Percentiles rank a stretch among this genome's conserved stretches.
Evolutionary conservation across 1,140 invertebrate species (phyloP).

Genomic region (Oncopodura yosiiana): DNA sequence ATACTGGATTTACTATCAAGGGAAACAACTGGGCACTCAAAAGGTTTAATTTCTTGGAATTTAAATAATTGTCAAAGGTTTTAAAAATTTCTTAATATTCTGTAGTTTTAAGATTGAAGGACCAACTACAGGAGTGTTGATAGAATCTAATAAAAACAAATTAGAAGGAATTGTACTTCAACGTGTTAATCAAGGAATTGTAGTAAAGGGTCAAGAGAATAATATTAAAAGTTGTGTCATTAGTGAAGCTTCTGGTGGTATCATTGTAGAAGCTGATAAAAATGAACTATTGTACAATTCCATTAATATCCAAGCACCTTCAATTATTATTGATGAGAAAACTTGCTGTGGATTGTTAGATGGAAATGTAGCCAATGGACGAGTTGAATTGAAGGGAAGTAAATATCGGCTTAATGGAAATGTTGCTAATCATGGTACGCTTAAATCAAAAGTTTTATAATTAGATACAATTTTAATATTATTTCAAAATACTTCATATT

Average conservation of each 20-base stretch:
- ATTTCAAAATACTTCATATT: too few relatives aligned
- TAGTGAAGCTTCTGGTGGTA: conserved; percentile 29
- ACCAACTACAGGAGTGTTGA: conserved; percentile 21
- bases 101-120: conserved; percentile 30
- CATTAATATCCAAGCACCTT: conserved; percentile 32
- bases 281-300: conserved; percentile 30
- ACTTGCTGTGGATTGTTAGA: conserved; percentile 30
- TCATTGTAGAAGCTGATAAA: conserved; percentile 25
- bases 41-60: too few relatives aligned
- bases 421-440: conserved; percentile 34
- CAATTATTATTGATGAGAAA: conserved; percentile 24
- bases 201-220: conserved; percentile 26
- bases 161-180: conserved; percentile 30
- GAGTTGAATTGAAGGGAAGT: conserved; percentile 27
- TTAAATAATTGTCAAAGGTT: too few relatives aligned
- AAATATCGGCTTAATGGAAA: conserved; percentile 26
- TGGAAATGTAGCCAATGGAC: conserved; percentile 33
- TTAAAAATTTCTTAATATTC: too few relatives aligned
- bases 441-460: too few relatives aligned
- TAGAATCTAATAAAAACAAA: conserved; percentile 22
- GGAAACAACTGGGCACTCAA: conserved; percentile 32
- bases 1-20: conserved; percentile 17
- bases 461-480: too few relatives aligned
- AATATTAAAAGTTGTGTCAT: conserved; percentile 32
- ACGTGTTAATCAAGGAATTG: conserved; percentile 21